Base-by-base conservation (phyloP, 2,797 vertebrate species). In the Acipenser ruthenus region DNA sequence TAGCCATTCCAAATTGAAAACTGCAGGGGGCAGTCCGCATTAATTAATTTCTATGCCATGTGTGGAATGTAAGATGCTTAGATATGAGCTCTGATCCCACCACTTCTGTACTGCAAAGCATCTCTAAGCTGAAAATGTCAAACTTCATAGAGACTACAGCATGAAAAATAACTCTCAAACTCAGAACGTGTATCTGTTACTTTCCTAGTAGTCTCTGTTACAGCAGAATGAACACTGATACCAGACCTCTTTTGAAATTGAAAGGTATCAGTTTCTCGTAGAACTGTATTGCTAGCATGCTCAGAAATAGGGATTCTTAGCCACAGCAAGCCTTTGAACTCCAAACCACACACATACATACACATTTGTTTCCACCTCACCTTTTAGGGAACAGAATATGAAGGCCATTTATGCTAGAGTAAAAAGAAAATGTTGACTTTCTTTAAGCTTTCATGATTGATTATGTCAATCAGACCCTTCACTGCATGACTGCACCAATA, bases 331-430 rank as follows among this genome's bases (percentile, higher is more conserved):
- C 8, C 8, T 67, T 47, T 58, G 49, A 62, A 52, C 5, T 74
- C 71, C 74, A 68, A 56, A 63, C 65, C 37, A 59, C 68, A 65
- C 67, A 67, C 62, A 73, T 56, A 65, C 59, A 51, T 48, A 48
- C 63, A 69, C 50, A 50, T 60, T 64, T 51, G 50, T 37, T 18
- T 63, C 48, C 62, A 82, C 84, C 67, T 48, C 90, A 92, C 90
- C 90, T 90, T 73, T 79, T 84, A 10, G 88, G 86, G 77, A 84
- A 87, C 69, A 91, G 78, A 70, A 89, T 76, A 81, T 88, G 85
- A 78, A 91, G 78, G 77, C 88, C 85, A 78, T 76, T 79, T 81
- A 90, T 73, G 80, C 90, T 92, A 81, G 37, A 88, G 87, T 72
- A 77, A 68, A 88, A 76, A 69, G 51, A 82, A 80, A 56, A 59